A percentile compares a stretch with the other conserved stretches of the same genome.
phyloP scores from a whole-genome alignment of 2,113 vertebrate genomes.

The Epinephelus moara region DNA sequence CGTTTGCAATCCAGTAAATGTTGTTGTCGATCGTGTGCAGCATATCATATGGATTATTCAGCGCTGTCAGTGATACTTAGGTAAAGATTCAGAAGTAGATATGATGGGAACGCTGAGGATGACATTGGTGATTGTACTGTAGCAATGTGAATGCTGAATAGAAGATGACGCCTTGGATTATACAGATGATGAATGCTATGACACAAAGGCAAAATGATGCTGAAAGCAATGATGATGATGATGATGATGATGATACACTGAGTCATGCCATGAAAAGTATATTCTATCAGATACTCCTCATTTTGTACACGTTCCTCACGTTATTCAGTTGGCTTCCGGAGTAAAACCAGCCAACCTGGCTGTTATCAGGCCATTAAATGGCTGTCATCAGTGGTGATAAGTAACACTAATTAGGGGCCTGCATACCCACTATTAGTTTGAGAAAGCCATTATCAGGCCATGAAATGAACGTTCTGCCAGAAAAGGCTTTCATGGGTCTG shows the following conservation, averaged over 20 bases:
- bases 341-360: too few relatives aligned
- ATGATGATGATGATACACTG: neutral
- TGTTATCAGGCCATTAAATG: too few relatives aligned
- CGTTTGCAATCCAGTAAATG: slow-evolving; percentile 33
- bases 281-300: neutral
- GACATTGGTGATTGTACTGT: neutral
- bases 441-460: too few relatives aligned
- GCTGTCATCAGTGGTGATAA: too few relatives aligned
- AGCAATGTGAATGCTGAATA: neutral
- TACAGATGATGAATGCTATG: neutral
- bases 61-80: neutral
- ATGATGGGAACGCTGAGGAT: neutral
- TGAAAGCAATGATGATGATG: slow-evolving; percentile 10
- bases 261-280: neutral
- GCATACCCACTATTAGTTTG: too few relatives aligned
- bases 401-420: too few relatives aligned
- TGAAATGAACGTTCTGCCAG: too few relatives aligned
- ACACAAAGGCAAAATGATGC: neutral
- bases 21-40: neutral
- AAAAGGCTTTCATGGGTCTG: too few relatives aligned
- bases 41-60: slow-evolving; percentile 15
- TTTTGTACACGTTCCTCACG: neutral
- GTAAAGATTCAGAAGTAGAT: neutral
- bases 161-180: neutral
- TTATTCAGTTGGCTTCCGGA: neutral